Evolutionary conservation across 2,113 vertebrate genomes (phyloP).

Genomic region (Anseranas semipalmata): DNA sequence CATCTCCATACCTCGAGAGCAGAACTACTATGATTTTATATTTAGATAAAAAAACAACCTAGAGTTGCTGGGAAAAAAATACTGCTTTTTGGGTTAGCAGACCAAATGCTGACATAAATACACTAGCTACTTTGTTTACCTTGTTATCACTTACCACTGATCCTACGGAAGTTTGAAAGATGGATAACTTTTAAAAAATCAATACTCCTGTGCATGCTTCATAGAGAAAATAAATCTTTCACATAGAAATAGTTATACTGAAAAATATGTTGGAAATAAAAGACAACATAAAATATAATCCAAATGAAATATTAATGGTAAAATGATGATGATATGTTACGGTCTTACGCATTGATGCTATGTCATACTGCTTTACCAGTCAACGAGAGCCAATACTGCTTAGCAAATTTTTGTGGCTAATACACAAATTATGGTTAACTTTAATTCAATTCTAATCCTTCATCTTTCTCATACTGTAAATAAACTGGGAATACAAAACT

Average conservation of each 20-base stretch:
- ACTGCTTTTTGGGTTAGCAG: background rate
- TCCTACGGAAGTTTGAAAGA: background rate
- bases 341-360: slow-evolving; percentile 7
- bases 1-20: fast-evolving
- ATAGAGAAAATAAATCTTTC: background rate
- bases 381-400: background rate
- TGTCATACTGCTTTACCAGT: slow-evolving; percentile 47
- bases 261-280: slow-evolving; percentile 4
- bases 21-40: background rate
- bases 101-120: background rate
- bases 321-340: slow-evolving; percentile 47
- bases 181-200: background rate
- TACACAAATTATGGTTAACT: background rate
- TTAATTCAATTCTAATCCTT: background rate
- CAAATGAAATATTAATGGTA: slow-evolving; percentile 44
- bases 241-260: background rate
- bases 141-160: background rate
- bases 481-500: background rate
- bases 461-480: background rate
- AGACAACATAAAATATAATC: slow-evolving; percentile 42
- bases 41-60: background rate
- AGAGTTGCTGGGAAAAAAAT: background rate
- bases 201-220: background rate
- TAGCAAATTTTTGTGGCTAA: background rate
- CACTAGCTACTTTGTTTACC: background rate